Evolutionary conservation across 2,888 invertebrate genomes (phyloP), one percentile per base, ranked within the genome.

Genomic region (Lobophora halterata): DNA sequence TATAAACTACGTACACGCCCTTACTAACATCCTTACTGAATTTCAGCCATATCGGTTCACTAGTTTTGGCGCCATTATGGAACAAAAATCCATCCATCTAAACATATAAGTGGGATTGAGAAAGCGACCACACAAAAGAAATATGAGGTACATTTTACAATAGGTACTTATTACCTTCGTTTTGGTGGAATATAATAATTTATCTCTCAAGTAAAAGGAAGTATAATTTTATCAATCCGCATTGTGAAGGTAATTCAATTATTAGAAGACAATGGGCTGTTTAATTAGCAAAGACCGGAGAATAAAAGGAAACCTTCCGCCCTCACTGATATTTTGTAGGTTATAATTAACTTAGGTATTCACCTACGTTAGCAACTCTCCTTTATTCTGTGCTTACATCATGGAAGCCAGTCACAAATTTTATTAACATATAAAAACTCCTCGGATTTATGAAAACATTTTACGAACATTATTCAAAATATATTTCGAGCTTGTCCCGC

Each of bases 241-340:
- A 45, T 49, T 48, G 38, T 44, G 43, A 39, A 26, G 19, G 34
- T 31, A 31, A 45, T 48, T 53, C 40, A 46, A 51, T 51, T 49
- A 45, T 39, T 49, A 34, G 23, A 16, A 41, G 42, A 53, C 49
- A 52, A 55, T 46, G 31, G 41, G 36, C 28, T 50, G 37, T 49
- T 60, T 60, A 58, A 62, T 59, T 55, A 55, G 40, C 30, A 44
- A 32, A 19, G 40, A 34, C 30, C 46, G 29, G 18, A 38, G 42
- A 46, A 50, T 51, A 52, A 55, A 58, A 46, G 49, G 32, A 39
- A 46, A 37, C 39, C 39, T 36, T 30, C 46, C 30, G 46, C 12
- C 41, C 32, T 36, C 44, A 18, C 12, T 52, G 26, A 33, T 48
- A 44, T 36, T 43, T 41, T 31, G n/a, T 25, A 43, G 50, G 47